Percentiles rank a stretch among this genome's conserved stretches.
These are phyloP conservation scores for Numenius phaeopus DNA, from an alignment of 2,797 vertebrate species.

Conservation along the genomic window DNA sequence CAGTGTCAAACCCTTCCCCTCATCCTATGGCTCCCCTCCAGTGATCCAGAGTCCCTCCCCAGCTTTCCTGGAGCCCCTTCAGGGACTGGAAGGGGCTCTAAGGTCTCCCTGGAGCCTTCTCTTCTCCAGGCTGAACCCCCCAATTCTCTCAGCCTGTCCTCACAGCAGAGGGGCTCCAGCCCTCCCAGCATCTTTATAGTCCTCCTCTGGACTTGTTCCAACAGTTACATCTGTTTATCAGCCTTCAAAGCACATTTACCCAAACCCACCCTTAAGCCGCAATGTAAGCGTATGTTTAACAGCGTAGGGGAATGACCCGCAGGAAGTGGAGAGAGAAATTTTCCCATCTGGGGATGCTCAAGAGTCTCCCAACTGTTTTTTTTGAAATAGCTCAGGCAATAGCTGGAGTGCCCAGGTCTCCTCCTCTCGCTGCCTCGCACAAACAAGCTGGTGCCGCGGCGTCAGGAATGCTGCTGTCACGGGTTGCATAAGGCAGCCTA, in stretches of 20 bases:
- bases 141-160: too few relatives aligned
- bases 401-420: neutral
- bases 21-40: too few relatives aligned
- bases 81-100: too few relatives aligned
- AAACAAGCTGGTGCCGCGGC: neutral
- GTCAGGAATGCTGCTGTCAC: neutral
- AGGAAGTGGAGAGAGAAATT: neutral
- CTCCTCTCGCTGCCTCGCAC: neutral
- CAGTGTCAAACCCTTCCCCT: too few relatives aligned
- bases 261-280: neutral
- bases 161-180: too few relatives aligned
- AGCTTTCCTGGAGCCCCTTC: too few relatives aligned
- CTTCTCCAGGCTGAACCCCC: too few relatives aligned
- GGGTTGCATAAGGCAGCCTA: neutral
- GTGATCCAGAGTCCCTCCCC: too few relatives aligned
- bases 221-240: neutral
- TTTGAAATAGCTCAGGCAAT: neutral
- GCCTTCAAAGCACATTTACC: neutral
- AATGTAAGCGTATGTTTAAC: neutral
- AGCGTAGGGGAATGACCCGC: neutral
- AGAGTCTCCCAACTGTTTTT: neutral
- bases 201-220: too few relatives aligned
- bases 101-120: too few relatives aligned
- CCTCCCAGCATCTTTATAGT: too few relatives aligned
- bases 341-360: slow-evolving; percentile 27